phyloP scores from a whole-genome alignment of 2,113 vertebrate genomes.

The Dicentrarchus labrax region DNA sequence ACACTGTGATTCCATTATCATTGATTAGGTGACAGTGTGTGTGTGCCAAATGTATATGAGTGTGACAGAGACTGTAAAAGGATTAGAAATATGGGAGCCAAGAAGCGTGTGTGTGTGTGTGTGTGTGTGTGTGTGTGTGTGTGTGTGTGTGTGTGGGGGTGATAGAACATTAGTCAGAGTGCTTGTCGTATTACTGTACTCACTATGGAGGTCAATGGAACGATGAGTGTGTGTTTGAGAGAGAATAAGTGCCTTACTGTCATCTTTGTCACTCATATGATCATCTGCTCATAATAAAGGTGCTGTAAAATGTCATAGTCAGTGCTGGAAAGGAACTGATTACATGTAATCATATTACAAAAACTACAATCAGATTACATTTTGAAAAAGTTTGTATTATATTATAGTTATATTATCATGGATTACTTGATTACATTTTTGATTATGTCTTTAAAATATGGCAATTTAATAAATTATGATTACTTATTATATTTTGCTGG shows the following conservation, averaged over 20 bases:
- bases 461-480: too few species aligned
- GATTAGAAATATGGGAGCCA: conserved; percentile 77
- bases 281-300: conserved; percentile 33
- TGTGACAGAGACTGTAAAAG: conserved; percentile 74
- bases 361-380: too few species aligned
- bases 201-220: conserved; percentile 60
- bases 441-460: too few species aligned
- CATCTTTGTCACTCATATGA: conserved; percentile 40
- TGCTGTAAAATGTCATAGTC: background rate
- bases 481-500: too few species aligned
- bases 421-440: too few species aligned
- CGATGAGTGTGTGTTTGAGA: conserved; percentile 21
- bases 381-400: too few species aligned
- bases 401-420: too few species aligned
- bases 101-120: conserved; percentile 44
- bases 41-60: conserved; percentile 74
- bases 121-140: conserved; percentile 25
- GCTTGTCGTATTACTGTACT: conserved; percentile 50
- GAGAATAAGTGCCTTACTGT: conserved; percentile 37
- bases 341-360: too few species aligned
- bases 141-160: conserved; percentile 16
- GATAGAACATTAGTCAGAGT: conserved; percentile 52
- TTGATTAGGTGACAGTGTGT: conserved; percentile 75
- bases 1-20: conserved; percentile 76
- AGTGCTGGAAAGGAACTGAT: too few species aligned